phyloP scores from a whole-genome alignment of 2,113 vertebrate species.

The Calyptommatus sinebrachiatus region DNA sequence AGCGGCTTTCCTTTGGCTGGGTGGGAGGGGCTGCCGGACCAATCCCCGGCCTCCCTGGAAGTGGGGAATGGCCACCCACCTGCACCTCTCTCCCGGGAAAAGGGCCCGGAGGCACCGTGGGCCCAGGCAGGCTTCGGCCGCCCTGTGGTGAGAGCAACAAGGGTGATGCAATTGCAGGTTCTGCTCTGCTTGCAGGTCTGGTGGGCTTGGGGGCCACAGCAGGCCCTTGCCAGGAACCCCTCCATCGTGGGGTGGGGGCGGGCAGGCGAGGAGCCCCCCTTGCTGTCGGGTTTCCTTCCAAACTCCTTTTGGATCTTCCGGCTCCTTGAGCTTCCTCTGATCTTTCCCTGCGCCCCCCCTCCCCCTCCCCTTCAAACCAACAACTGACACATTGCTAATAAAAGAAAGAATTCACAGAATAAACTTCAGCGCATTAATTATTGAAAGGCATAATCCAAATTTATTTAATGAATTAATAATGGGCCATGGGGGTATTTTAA shows the following conservation, averaged over 20 bases:
- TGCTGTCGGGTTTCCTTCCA: not conserved
- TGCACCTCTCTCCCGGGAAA: too few relatives aligned
- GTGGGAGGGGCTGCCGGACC: too few relatives aligned
- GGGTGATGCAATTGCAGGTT: too few relatives aligned
- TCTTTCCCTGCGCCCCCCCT: not conserved
- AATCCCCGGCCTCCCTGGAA: too few relatives aligned
- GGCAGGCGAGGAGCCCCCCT: too few relatives aligned
- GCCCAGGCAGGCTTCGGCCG: too few relatives aligned
- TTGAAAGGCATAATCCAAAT: constrained; percentile 81
- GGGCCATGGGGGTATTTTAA: constrained; percentile 85
- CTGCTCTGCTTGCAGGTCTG: fast-evolving
- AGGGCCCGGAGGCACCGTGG: too few relatives aligned
- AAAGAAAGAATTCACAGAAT: constrained; percentile 58
- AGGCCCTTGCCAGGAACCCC: fast-evolving
- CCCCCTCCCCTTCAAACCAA: constrained; percentile 28
- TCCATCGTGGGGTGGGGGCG: too few relatives aligned
- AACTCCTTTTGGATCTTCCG: not conserved
- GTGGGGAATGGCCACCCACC: too few relatives aligned
- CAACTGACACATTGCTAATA: constrained; percentile 43
- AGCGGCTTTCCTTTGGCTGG: too few relatives aligned
- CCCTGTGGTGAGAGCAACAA: too few relatives aligned
- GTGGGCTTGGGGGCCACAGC: not conserved
- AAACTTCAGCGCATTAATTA: constrained; percentile 79
- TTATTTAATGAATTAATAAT: constrained; percentile 91
- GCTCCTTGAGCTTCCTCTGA: not conserved